Evolutionary conservation across 53 echinoderm and acorn worm species (phyloP).

Genomic region (Astropecten irregularis): DNA sequence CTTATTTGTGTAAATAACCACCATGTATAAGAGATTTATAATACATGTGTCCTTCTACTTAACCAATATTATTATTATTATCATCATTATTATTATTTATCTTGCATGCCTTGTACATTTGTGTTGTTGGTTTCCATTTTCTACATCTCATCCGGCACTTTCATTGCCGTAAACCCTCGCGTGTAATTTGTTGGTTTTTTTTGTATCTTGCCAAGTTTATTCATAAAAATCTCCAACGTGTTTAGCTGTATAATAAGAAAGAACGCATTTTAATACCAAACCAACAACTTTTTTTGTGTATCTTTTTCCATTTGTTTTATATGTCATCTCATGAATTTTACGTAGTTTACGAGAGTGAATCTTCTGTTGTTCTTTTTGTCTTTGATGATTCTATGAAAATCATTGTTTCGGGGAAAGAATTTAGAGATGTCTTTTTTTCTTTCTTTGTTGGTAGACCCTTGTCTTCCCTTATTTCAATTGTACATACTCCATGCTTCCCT

Average conservation of each 20-base stretch:
- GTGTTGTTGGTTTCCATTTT: too few relatives aligned
- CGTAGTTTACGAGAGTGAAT: background rate
- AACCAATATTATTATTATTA: too few relatives aligned
- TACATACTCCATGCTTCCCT: conserved; percentile 31
- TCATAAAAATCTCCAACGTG: too few relatives aligned
- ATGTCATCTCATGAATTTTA: background rate
- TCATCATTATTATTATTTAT: conserved; percentile 51
- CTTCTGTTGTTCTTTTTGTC: background rate
- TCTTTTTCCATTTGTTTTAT: background rate
- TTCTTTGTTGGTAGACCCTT: too few relatives aligned
- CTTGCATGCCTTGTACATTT: conserved; percentile 48
- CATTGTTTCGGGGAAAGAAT: background rate
- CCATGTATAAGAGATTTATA: too few relatives aligned
- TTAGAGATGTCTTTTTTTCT: conserved; percentile 13
- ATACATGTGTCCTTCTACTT: too few relatives aligned
- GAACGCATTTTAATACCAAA: background rate
- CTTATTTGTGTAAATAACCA: too few relatives aligned
- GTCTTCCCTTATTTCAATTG: conserved; percentile 16
- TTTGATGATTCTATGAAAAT: too few relatives aligned
- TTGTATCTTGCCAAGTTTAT: conserved; percentile 19
- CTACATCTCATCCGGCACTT: too few relatives aligned
- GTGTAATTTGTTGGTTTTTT: too few relatives aligned
- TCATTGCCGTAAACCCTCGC: too few relatives aligned
- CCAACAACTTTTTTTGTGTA: background rate
- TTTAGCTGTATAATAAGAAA: conserved; percentile 7